Conservation (phyloP, 2,888 invertebrate genomes). For the Agrochola lychnidis region DNA sequence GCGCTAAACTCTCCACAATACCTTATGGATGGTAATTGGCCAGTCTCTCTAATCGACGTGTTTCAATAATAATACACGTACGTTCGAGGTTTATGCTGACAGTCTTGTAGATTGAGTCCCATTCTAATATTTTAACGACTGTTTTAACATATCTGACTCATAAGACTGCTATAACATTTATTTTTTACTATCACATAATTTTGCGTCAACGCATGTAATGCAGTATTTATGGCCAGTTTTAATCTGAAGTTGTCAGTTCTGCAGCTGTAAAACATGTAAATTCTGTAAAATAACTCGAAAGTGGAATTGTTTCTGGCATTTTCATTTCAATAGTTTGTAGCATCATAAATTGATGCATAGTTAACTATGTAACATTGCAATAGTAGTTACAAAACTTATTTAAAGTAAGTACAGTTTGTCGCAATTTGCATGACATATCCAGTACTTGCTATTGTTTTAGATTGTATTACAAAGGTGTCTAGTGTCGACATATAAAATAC, state of each 20-base stretch:
- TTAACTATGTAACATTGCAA: constrained; percentile 4
- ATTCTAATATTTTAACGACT: constrained; percentile 58
- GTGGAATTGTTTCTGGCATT: constrained; percentile 1
- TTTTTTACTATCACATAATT: constrained; percentile 38
- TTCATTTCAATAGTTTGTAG: constrained; percentile 4
- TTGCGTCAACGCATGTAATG: constrained; percentile 27
- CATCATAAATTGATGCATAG: constrained; percentile 19
- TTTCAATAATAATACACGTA: constrained; percentile 79
- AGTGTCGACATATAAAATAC: constrained; percentile 51
- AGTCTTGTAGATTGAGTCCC: constrained; percentile 63
- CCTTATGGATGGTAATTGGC: constrained; percentile 84
- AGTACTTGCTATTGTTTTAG: constrained; percentile 47
- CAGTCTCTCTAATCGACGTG: constrained; percentile 79
- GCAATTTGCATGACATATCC: constrained; percentile 10
- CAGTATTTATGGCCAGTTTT: constrained; percentile 15
- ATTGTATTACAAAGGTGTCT: constrained; percentile 37
- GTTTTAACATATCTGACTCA: constrained; percentile 35
- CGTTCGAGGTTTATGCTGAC: constrained; percentile 70
- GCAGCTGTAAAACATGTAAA: constrained; percentile 10
- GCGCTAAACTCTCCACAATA: constrained; percentile 78
- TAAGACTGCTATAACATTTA: constrained; percentile 28
- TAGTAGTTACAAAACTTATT: constrained; percentile 23
- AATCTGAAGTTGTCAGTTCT: constrained; percentile 10
- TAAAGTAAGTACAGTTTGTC: constrained; percentile 1
- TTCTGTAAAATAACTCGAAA: constrained; percentile 7